phyloP scores from a whole-genome alignment of 2,113 vertebrate genomes.

The Catagonus wagneri region DNA sequence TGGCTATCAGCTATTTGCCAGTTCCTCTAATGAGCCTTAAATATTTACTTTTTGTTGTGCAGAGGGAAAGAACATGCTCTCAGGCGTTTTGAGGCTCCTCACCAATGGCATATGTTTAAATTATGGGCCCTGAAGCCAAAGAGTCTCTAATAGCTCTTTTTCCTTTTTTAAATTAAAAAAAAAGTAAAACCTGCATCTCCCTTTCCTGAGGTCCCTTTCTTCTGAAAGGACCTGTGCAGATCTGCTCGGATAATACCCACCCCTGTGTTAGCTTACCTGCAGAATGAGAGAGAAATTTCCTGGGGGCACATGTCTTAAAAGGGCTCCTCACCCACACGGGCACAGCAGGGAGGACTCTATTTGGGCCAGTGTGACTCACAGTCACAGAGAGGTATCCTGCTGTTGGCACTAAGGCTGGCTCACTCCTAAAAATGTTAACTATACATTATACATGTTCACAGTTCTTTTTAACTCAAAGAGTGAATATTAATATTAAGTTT shows the following conservation, averaged over 20 bases:
- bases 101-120: constrained; percentile 39
- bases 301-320: not conserved
- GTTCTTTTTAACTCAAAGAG: constrained; percentile 27
- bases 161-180: not conserved
- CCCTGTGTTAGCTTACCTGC: not conserved
- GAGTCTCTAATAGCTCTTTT: constrained; percentile 9
- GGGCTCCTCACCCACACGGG: not conserved
- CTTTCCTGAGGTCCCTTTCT: not conserved
- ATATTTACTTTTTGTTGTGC: constrained; percentile 62
- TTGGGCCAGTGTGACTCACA: not conserved
- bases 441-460: not conserved
- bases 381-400: not conserved
- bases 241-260: not conserved
- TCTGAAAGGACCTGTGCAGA: not conserved
- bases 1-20: constrained; percentile 67
- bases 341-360: no score
- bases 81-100: constrained; percentile 2
- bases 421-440: not conserved
- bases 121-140: constrained; percentile 25
- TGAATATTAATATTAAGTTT: not conserved
- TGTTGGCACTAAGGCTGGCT: not conserved
- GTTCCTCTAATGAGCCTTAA: constrained; percentile 69
- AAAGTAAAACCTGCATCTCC: not conserved
- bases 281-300: not conserved
- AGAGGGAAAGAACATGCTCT: constrained; percentile 13